A percentile compares a stretch with the other conserved stretches of the same genome.
Conservation (phyloP, 2,888 invertebrate species). For the Drosophila gaucha region DNA sequence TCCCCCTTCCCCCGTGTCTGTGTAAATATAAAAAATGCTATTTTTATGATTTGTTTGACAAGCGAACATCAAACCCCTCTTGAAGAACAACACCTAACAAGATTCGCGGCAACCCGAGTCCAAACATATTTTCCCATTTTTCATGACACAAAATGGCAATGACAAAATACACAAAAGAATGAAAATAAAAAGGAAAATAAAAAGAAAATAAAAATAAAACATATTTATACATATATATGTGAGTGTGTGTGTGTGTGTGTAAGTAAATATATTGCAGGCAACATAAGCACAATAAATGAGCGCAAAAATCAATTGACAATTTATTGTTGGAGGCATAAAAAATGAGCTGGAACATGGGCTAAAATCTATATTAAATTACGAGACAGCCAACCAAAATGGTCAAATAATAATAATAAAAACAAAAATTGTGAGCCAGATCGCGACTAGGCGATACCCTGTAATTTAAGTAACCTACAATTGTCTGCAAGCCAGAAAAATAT, state of each 20-base stretch:
- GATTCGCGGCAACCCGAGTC: conserved; percentile 34
- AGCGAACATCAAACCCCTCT: conserved; percentile 10
- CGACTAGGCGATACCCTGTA: conserved; percentile 7
- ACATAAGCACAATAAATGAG: conserved; percentile 65
- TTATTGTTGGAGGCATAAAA: conserved; percentile 75
- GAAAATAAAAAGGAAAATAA: conserved; percentile 20
- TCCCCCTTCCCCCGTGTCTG: background rate
- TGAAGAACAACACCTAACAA: conserved; percentile 20
- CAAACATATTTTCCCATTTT: conserved; percentile 44
- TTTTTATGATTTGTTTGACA: conserved; percentile 78
- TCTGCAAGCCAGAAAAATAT: background rate
- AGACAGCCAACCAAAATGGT: conserved; percentile 70
- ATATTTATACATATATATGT: conserved; percentile 9
- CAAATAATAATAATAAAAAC: conserved; percentile 71
- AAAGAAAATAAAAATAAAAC: conserved; percentile 16
- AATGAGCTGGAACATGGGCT: conserved; percentile 35
- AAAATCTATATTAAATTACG: conserved; percentile 78
- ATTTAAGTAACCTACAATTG: no score
- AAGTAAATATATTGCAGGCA: conserved; percentile 49
- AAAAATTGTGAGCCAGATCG: background rate
- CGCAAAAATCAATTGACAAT: conserved; percentile 79
- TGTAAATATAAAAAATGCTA: conserved; percentile 35
- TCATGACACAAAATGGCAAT: conserved; percentile 43
- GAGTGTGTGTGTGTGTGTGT: conserved; percentile 24
- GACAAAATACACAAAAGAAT: conserved; percentile 41